Percentiles rank a stretch among this genome's conserved stretches.
Evolutionary conservation across 2,888 invertebrate species (phyloP).

Genomic region (Epiblema foenella): DNA sequence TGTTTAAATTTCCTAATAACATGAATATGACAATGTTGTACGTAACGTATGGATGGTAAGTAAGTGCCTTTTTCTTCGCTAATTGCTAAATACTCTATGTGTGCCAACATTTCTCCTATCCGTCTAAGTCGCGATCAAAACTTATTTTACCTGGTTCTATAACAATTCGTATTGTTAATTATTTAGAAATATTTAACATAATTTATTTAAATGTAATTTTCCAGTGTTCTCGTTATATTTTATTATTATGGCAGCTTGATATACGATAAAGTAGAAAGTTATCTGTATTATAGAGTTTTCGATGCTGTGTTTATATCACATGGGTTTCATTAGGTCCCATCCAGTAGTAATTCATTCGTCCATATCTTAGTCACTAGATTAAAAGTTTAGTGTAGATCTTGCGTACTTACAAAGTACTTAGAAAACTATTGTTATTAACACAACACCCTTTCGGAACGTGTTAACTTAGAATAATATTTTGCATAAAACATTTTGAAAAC

Average conservation of each 20-base stretch:
- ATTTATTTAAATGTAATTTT: conserved; percentile 48
- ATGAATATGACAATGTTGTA: conserved; percentile 35
- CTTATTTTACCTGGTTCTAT: conserved; percentile 37
- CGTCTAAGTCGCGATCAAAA: conserved; percentile 56
- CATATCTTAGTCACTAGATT: conserved; percentile 82
- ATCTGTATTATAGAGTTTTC: conserved; percentile 54
- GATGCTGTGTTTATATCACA: conserved; percentile 55
- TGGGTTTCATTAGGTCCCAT: conserved; percentile 63
- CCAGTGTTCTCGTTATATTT: conserved; percentile 59
- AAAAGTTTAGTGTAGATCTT: conserved; percentile 57
- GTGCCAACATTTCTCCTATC: conserved; percentile 68
- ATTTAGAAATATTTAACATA: conserved; percentile 4
- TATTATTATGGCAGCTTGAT: conserved; percentile 55
- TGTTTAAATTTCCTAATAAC: conserved; percentile 8
- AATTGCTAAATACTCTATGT: conserved; percentile 69
- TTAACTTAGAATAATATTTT: conserved; percentile 41
- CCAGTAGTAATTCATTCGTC: conserved; percentile 78
- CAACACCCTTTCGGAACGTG: conserved; percentile 40
- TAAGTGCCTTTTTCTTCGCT: conserved; percentile 59
- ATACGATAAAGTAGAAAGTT: conserved; percentile 61
- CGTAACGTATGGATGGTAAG: conserved; percentile 49
- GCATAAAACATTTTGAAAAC: conserved; percentile 18
- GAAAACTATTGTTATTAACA: conserved; percentile 48
- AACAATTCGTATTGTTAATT: conserved; percentile 9
- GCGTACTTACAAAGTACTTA: conserved; percentile 80